phyloP scores from a whole-genome alignment of 2,888 invertebrate species.

The Polylopha cassiicola region DNA sequence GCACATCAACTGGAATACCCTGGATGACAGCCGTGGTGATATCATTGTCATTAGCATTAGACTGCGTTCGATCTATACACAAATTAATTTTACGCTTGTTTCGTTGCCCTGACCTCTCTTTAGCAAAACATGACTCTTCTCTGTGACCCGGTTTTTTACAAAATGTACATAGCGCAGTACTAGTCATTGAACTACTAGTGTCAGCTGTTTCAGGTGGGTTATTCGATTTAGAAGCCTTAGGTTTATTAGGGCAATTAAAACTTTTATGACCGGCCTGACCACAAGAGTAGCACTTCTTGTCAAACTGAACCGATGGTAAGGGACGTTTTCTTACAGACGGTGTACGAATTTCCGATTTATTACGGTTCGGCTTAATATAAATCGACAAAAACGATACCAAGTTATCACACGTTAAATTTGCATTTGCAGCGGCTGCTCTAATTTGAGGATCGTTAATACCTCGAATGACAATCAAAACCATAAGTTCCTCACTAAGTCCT shows the following conservation, averaged over 20 bases:
- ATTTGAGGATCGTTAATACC: not conserved
- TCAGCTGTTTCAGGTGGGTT: not conserved
- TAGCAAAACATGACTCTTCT: not conserved
- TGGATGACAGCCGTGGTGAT: constrained; percentile 16
- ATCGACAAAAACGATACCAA: no score
- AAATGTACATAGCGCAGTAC: not conserved
- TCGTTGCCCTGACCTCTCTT: not conserved
- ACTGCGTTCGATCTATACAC: not conserved
- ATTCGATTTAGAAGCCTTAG: not conserved
- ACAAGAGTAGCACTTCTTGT: no score
- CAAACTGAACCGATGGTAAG: no score
- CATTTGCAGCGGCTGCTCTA: not conserved
- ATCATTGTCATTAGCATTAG: constrained; percentile 18
- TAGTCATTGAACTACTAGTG: no score
- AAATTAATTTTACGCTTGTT: constrained; percentile 21
- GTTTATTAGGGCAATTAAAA: no score
- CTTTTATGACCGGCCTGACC: no score
- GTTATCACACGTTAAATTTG: no score
- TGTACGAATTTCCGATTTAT: no score
- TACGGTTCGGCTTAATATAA: no score
- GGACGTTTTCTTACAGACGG: no score
- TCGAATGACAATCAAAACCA: not conserved
- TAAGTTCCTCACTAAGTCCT: not conserved
- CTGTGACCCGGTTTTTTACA: not conserved
- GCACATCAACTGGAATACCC: constrained; percentile 24